Conservation (phyloP, 2,113 vertebrate genomes). For the Psophia crepitans region DNA sequence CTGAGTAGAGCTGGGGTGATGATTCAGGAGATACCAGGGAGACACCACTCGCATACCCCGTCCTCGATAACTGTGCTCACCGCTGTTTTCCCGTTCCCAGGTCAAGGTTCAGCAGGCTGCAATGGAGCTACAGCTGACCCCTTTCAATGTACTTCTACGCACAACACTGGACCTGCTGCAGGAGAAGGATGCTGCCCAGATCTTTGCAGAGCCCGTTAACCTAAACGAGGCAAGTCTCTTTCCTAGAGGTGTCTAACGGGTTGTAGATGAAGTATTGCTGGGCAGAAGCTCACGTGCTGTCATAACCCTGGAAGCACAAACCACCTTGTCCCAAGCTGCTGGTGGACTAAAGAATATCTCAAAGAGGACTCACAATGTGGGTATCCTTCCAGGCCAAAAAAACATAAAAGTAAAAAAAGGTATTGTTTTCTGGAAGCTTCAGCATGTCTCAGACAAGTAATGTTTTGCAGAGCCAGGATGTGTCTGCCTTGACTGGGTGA, state of each 20-base stretch:
- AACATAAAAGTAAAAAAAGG: not conserved
- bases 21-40: not conserved
- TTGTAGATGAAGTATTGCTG: not conserved
- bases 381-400: not conserved
- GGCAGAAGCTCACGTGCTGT: not conserved
- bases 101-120: constrained; percentile 92
- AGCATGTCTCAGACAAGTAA: not conserved
- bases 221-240: constrained; percentile 86
- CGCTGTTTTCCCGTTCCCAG: constrained; percentile 56
- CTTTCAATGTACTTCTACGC: constrained; percentile 87
- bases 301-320: not conserved
- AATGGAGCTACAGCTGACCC: constrained; percentile 91
- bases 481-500: not conserved
- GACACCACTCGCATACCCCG: not conserved
- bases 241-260: not conserved
- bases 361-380: not conserved
- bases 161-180: constrained; percentile 92
- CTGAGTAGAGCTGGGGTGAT: not conserved
- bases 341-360: not conserved
- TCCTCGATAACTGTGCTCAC: not conserved
- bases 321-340: not conserved
- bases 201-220: constrained; percentile 90
- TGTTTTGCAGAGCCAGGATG: not conserved
- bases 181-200: constrained; percentile 91
- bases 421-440: not conserved